Evolutionary conservation across 2,113 vertebrate genomes (phyloP).

Genomic region (Bostrychus sinensis): DNA sequence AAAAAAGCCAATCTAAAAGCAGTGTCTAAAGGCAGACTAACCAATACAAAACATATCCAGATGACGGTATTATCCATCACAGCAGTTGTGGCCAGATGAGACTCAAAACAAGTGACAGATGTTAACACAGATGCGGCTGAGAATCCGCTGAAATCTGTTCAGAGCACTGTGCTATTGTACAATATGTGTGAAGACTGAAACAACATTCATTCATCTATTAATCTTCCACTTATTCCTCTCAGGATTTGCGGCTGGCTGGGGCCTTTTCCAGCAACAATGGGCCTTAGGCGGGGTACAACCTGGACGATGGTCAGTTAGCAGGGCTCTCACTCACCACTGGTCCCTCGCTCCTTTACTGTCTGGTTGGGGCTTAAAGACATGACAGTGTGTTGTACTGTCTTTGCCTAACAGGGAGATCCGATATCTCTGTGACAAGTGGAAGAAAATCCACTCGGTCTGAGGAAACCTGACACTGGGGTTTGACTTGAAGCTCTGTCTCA

Average conservation of each 20-base stretch:
- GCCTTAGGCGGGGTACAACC: too few species aligned
- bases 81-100: slow-evolving; percentile 17
- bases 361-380: neutral
- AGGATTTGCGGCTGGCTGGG: too few species aligned
- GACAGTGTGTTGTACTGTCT: neutral
- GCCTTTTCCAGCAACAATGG: too few species aligned
- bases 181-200: neutral
- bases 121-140: slow-evolving; percentile 40
- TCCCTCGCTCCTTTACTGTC: neutral
- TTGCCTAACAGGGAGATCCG: slow-evolving; percentile 11
- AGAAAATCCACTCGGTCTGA: neutral
- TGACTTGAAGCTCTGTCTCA: slow-evolving; percentile 4
- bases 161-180: neutral
- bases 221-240: too few species aligned
- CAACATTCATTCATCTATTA: too few species aligned
- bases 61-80: neutral
- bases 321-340: neutral
- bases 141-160: neutral
- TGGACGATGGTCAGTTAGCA: too few species aligned
- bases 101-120: slow-evolving; percentile 20
- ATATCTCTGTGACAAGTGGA: slow-evolving; percentile 1
- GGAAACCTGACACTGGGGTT: neutral
- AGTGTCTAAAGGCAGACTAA: neutral
- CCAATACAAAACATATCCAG: slow-evolving; percentile 32
- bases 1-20: too few species aligned